Evolutionary conservation across 2,888 invertebrate species (phyloP).

Genomic region (Apamea epomidion): DNA sequence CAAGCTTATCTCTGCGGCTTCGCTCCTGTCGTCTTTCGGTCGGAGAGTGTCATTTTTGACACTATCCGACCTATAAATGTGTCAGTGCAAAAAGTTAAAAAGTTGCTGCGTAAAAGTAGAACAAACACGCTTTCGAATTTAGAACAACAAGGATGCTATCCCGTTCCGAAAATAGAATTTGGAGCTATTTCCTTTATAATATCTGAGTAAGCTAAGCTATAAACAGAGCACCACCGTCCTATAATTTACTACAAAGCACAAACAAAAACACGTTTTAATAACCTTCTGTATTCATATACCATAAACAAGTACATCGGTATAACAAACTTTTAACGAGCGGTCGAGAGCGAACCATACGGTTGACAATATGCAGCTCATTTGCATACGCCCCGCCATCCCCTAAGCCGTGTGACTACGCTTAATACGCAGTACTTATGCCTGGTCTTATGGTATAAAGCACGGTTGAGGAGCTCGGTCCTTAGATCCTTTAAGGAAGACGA

Average conservation of each 20-base stretch:
- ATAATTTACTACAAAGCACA: conserved; percentile 7
- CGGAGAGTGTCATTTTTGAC: neutral
- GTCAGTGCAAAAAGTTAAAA: neutral
- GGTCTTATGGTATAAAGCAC: conserved; percentile 30
- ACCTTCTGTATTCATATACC: conserved; percentile 29
- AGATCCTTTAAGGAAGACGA: conserved; percentile 21
- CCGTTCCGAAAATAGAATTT: neutral
- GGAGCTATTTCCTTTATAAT: neutral
- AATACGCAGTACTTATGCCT: conserved; percentile 56
- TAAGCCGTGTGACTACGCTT: conserved; percentile 48
- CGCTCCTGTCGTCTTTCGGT: no score
- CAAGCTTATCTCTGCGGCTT: neutral
- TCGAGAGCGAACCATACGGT: conserved; percentile 52
- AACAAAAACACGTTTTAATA: conserved; percentile 36
- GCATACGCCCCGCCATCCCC: conserved; percentile 49
- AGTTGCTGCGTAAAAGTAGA: neutral
- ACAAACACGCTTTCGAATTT: neutral
- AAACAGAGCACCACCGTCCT: neutral
- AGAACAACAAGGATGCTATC: neutral
- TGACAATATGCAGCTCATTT: conserved; percentile 54
- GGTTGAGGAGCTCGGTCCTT: conserved; percentile 11
- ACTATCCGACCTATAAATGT: neutral
- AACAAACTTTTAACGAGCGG: conserved; percentile 65
- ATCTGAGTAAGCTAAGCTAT: neutral
- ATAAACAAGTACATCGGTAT: conserved; percentile 26